Conservation (phyloP, 2,113 vertebrate species). For the Aplodontia rufa region DNA sequence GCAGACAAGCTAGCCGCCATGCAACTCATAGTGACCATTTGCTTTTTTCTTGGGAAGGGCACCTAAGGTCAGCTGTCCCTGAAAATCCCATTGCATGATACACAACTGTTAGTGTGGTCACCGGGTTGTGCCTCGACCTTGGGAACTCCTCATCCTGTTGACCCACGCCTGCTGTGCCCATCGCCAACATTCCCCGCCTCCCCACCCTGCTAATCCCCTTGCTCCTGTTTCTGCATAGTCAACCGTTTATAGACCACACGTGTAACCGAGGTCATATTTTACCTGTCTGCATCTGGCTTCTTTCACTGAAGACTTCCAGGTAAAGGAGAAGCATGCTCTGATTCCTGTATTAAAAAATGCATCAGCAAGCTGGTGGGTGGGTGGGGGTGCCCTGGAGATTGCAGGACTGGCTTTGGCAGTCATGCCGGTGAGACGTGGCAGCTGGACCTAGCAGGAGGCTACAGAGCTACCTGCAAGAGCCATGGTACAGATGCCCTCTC, state of each 20-base stretch:
- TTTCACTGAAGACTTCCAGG: not conserved
- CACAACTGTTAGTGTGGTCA: not conserved
- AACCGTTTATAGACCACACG: not conserved
- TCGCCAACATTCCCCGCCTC: not conserved
- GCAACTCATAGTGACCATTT: not conserved
- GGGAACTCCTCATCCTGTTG: too few relatives aligned
- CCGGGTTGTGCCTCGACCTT: accelerated
- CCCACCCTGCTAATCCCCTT: too few relatives aligned
- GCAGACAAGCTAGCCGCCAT: not conserved
- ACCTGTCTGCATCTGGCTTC: too few relatives aligned
- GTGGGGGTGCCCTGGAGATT: not conserved
- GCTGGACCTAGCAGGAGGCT: not conserved
- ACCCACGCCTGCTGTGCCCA: not conserved
- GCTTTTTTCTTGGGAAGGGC: not conserved
- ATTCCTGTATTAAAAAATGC: accelerated
- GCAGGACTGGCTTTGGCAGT: accelerated
- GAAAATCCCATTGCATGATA: not conserved
- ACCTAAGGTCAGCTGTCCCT: not conserved
- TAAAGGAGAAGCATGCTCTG: not conserved
- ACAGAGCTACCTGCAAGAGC: too few relatives aligned
- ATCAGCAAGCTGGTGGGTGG: accelerated
- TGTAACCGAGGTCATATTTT: not conserved
- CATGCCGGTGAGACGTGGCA: not conserved
- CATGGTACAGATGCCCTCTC: not conserved
- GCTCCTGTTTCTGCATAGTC: not conserved